These are phyloP conservation scores for Papilio aristodemus DNA, from an alignment of 1,140 invertebrate species.

Conservation along the genomic window DNA sequence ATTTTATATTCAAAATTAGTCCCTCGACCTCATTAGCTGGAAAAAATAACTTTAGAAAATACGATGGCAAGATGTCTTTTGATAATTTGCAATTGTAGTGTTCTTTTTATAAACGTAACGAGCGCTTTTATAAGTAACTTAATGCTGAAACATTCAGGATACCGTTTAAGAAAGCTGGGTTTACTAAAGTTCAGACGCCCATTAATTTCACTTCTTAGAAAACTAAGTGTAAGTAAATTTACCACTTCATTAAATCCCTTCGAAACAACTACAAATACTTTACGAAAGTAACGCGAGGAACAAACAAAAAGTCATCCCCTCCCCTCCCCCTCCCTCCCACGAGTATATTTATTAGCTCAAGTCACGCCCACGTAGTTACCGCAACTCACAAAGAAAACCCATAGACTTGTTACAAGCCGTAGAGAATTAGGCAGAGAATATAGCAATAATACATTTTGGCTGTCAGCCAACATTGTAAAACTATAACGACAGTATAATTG, in stretches of 20 bases:
- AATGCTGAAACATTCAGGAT: no score
- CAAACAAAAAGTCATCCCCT: background rate
- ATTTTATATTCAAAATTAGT: no score
- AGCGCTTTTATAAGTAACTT: no score
- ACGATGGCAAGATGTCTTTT: no score
- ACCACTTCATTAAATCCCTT: constrained; percentile 1
- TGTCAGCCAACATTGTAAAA: constrained; percentile 6
- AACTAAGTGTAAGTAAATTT: background rate
- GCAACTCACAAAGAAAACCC: constrained; percentile 8
- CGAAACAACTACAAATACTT: background rate
- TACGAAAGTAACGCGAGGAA: background rate
- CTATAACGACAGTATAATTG: background rate
- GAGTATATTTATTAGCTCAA: background rate
- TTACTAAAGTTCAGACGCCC: no score
- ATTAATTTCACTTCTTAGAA: background rate
- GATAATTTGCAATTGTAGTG: no score
- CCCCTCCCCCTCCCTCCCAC: background rate
- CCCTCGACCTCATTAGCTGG: no score
- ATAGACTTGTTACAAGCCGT: background rate
- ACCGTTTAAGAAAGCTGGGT: no score
- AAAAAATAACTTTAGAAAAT: no score
- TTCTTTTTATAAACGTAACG: no score
- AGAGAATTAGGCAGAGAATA: background rate
- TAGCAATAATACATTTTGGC: background rate
- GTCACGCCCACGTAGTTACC: background rate